Conservation (phyloP, 2,113 vertebrate genomes). For the Engystomops pustulosus region DNA sequence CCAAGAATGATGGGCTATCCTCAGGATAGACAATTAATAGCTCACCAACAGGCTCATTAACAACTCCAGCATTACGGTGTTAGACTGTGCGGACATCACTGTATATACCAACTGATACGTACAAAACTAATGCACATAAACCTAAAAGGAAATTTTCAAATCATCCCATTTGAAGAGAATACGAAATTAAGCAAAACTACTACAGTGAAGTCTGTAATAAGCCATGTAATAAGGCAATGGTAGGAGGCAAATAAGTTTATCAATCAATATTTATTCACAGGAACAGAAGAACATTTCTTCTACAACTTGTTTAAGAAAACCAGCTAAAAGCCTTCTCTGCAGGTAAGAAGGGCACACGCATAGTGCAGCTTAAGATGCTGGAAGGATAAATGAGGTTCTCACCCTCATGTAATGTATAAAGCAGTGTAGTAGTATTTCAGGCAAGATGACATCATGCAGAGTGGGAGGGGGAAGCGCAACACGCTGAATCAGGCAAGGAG, state of each 20-base stretch:
- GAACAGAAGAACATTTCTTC: not conserved
- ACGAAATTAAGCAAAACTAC: not conserved
- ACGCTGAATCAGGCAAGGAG: constrained; percentile 14
- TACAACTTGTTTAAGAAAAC: not conserved
- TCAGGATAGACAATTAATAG: no score
- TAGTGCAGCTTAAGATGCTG: not conserved
- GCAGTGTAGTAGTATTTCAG: constrained; percentile 28
- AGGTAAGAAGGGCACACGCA: not conserved
- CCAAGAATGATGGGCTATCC: no score
- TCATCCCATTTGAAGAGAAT: no score
- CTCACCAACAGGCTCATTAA: no score
- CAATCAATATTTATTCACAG: not conserved
- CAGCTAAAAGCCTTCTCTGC: not conserved
- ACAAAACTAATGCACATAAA: no score
- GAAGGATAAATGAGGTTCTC: constrained; percentile 31
- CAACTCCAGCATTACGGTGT: no score
- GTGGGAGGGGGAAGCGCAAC: constrained; percentile 1
- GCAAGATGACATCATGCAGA: constrained; percentile 38
- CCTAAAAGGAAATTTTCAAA: no score
- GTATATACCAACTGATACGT: no score
- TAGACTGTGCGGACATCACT: no score
- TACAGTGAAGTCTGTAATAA: not conserved
- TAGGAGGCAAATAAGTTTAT: not conserved
- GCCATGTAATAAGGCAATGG: not conserved
- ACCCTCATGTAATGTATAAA: constrained; percentile 2